Evolutionary conservation across 2,113 vertebrate genomes (phyloP).

Genomic region (Caretta caretta): DNA sequence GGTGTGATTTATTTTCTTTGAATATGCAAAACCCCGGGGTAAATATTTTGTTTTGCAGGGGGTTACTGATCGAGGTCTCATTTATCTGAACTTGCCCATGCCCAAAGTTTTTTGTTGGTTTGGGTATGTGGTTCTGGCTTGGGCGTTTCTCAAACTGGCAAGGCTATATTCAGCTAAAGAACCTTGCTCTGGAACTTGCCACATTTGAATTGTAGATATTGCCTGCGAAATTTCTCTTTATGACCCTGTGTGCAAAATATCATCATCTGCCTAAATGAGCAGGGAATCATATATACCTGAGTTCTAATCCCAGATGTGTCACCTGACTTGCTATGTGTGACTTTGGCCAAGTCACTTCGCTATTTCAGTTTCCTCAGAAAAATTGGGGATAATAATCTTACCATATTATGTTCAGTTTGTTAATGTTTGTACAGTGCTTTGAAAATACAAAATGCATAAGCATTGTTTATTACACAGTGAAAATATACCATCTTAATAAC

Average conservation of each 20-base stretch:
- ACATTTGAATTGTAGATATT: background rate
- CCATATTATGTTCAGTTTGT: background rate
- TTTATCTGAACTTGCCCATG: background rate
- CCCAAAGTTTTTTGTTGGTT: constrained; percentile 2
- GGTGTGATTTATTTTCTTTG: background rate
- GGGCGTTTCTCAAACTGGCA: background rate
- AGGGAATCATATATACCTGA: background rate
- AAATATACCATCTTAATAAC: background rate
- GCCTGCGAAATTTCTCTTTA: background rate
- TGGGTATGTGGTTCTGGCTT: background rate
- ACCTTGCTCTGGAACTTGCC: background rate
- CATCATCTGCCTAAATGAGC: background rate
- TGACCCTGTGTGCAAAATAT: background rate
- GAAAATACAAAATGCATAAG: background rate
- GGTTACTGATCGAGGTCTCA: background rate
- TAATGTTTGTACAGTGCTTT: background rate
- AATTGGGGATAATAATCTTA: background rate
- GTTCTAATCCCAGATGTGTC: background rate
- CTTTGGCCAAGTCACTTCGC: background rate
- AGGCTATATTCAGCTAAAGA: background rate
- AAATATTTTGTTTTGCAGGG: background rate
- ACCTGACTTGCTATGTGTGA: background rate
- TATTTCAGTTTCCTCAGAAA: background rate
- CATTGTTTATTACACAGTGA: background rate
- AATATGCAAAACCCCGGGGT: background rate